Percentiles rank a stretch among this genome's conserved stretches.
Conservation (phyloP, 2,113 vertebrate species). For the Pseudopipra pipra region DNA sequence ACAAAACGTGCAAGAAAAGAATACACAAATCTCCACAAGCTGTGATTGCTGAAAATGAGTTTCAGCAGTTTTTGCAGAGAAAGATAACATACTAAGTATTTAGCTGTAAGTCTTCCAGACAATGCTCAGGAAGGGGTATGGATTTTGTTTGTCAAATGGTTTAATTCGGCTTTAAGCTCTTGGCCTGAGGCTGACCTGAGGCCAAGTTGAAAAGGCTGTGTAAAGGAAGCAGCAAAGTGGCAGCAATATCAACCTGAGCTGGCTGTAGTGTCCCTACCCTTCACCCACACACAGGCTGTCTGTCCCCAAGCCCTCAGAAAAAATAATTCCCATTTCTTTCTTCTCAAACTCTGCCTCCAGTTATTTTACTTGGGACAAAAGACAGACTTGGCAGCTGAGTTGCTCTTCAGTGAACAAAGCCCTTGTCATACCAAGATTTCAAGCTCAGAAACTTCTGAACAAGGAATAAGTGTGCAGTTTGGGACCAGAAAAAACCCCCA, state of each 20-base stretch:
- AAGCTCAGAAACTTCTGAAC: background rate
- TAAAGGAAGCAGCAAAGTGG: background rate
- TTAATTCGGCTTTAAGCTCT: background rate
- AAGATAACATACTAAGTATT: background rate
- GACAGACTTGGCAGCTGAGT: background rate
- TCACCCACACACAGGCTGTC: background rate
- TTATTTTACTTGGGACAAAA: background rate
- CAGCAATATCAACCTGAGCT: background rate
- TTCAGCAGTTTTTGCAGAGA: background rate
- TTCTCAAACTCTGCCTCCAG: background rate
- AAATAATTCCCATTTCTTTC: background rate
- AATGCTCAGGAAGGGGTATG: background rate
- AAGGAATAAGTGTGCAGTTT: background rate
- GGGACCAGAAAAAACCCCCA: background rate
- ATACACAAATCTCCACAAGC: background rate
- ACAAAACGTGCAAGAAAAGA: background rate
- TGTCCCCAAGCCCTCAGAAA: background rate
- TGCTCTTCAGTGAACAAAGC: background rate
- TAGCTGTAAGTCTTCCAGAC: background rate
- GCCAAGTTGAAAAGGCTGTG: background rate
- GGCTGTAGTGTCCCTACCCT: background rate
- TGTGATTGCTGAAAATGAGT: background rate
- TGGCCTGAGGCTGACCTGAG: background rate
- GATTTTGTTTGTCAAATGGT: background rate
- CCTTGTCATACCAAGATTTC: background rate